phyloP scores from a whole-genome alignment of 2,888 invertebrate genomes.

The Netelia fuscicornis region DNA sequence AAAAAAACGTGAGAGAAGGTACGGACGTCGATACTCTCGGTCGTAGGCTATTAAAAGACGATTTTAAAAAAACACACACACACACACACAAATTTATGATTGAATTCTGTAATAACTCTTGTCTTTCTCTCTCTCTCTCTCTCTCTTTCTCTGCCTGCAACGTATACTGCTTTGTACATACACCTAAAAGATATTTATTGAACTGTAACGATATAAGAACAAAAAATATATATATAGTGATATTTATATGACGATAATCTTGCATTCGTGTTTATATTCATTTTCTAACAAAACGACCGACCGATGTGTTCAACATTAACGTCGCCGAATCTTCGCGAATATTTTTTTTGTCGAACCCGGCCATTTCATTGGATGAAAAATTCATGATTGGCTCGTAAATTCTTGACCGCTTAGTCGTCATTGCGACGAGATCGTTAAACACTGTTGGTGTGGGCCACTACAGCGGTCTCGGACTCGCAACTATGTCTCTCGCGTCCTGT shows the following conservation, averaged over 20 bases:
- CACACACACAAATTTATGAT: conserved; percentile 2
- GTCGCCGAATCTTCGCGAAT: conserved; percentile 25
- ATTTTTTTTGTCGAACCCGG: background rate
- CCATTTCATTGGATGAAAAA: conserved; percentile 34
- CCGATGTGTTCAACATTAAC: conserved; percentile 26
- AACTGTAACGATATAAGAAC: conserved; percentile 82
- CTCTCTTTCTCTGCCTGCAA: conserved; percentile 36
- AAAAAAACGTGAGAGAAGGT: conserved; percentile 38
- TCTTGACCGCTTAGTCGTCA: conserved; percentile 67
- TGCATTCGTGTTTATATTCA: conserved; percentile 51
- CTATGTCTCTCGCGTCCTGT: conserved; percentile 19
- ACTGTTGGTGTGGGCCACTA: conserved; percentile 52
- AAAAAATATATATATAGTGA: conserved; percentile 79
- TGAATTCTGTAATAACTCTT: conserved; percentile 59
- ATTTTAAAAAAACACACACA: background rate
- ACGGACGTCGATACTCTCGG: conserved; percentile 42
- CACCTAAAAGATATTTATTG: conserved; percentile 83
- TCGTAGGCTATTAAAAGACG: conserved; percentile 57
- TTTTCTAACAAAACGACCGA: conserved; percentile 6
- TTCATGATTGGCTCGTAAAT: conserved; percentile 69
- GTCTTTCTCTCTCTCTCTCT: conserved; percentile 38
- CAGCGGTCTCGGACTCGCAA: conserved; percentile 3
- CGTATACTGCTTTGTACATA: conserved; percentile 79
- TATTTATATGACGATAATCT: conserved; percentile 81
- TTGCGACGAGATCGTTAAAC: conserved; percentile 73